Evolutionary conservation across 1,140 invertebrate genomes (phyloP), one percentile per base, ranked within the genome.

Genomic region (Euura saliciscinereae): DNA sequence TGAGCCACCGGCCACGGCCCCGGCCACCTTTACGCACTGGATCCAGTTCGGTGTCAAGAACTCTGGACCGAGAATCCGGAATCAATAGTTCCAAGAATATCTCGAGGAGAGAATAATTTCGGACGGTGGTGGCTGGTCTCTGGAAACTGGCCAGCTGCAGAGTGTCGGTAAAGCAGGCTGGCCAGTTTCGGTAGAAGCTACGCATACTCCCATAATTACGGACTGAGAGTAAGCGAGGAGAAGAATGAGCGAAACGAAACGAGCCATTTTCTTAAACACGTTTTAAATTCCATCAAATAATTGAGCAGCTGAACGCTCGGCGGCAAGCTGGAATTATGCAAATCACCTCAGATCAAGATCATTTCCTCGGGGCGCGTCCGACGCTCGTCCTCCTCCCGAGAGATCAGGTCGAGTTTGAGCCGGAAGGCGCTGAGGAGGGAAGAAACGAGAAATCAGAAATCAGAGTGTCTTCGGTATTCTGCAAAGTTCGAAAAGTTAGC

Each of bases 241-340:
- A 68, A 69, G 71, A 71, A 68, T 44, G 67, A 46, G 65, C 44
- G 44, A 51, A 73, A 70, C 64, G 68, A 73, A 73, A 72, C 74
- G 74, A 59, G 51, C 51, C 51, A 6, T 59, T 59, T 59, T 59
- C 13, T 59, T 59, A 59, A 59, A 59, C 51, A 59, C 51, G 51
- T 59, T 59, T 59, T 59, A 59, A 59, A 59, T 59, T 59, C 51
- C 51, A 59, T 8, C 51, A n/a, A 59, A 59, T 59, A 59, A 59
- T 59, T 59, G 51, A 59, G 51, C 51, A 59, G 51, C 8, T 59
- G 51, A 59, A 59, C 51, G 51, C 2, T 59, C 8, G 51, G 51
- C 51, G 51, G 28, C 8, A 59, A 59, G 51, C 51, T 59, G 51
- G 51, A 59, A 59, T 59, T 59, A 59, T 59, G 51, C 51, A 59